Evolutionary conservation across 2,888 invertebrate species (phyloP).

Genomic region (Pachliopta kotzebuea): DNA sequence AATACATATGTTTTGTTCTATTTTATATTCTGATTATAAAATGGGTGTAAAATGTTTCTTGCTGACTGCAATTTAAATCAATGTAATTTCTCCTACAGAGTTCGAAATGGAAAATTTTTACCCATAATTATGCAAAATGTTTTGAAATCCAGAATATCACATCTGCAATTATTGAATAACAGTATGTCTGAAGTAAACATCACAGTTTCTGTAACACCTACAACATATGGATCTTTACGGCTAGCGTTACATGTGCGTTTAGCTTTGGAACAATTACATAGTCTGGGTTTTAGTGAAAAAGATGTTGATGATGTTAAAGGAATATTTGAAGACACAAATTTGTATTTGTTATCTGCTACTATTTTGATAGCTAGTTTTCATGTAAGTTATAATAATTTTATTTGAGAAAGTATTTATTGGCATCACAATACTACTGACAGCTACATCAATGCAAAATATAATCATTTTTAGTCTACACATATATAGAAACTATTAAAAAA

Average conservation of each 20-base stretch:
- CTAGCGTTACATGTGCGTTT: conserved; percentile 88
- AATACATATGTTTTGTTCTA: no score
- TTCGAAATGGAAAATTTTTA: conserved; percentile 84
- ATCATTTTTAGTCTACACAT: neutral
- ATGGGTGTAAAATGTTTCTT: neutral
- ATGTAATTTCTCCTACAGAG: conserved; percentile 59
- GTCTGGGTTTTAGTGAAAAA: conserved; percentile 94
- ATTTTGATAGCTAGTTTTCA: conserved; percentile 95
- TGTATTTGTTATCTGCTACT: conserved; percentile 94
- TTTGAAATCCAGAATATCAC: conserved; percentile 88
- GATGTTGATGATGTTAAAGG: conserved; percentile 98
- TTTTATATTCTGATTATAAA: no score
- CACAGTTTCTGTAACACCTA: conserved; percentile 86
- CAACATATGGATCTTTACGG: conserved; percentile 89
- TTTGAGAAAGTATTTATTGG: neutral
- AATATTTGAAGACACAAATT: conserved; percentile 97
- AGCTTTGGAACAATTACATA: conserved; percentile 84
- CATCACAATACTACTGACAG: neutral
- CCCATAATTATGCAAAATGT: conserved; percentile 93
- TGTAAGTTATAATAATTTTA: conserved; percentile 83
- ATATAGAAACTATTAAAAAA: no score
- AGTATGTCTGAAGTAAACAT: conserved; percentile 83
- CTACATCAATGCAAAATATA: neutral
- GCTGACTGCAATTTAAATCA: neutral
- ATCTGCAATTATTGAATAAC: conserved; percentile 84